Evolutionary conservation across 2,113 vertebrate genomes (phyloP), one percentile per base, ranked within the genome.

Genomic region (Cichladusa arquata): DNA sequence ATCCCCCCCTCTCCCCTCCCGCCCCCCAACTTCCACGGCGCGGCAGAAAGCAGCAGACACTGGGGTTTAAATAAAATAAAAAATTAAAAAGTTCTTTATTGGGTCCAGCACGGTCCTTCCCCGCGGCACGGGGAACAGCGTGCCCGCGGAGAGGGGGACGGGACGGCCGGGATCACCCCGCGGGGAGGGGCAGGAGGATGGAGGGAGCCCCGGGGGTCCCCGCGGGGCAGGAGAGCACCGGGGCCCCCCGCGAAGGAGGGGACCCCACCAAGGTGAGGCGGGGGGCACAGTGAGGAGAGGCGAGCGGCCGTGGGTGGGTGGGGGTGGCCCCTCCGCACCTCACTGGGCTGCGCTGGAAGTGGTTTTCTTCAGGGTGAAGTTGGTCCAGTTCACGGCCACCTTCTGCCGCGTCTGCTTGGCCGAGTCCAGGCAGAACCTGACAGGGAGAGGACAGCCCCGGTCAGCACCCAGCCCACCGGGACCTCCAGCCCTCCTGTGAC

Each of bases 291-390:
- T 94, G 92, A 94, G 96, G 94, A 93, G 90, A 92, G 79, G 79
- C 40, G 34, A 91, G 90, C 48, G 66, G 93, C 94, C 57, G n/a
- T 76, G 78, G 77, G 83, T 48, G 70, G 64, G 84, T 14, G 47
- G 54, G 88, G 86, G 54, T 20, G 5, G 86, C 87, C 70, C 70
- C 95, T 79, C 81, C 50, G 4, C 94, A 98, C 97, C 97, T 99
- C 99, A 99, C 97, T 99, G 99, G 98, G 98, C 99, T 98, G 98
- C 98, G n/a, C 98, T 99, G 62, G 99, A 99, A 98, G 98, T 98
- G 97, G 98, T 98, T 98, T 99, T 99, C 98, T 99, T 99, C 97
- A 99, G 98, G 98, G 98, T 99, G 98, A 99, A 99, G 98, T 99
- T 99, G 98, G 99, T 99, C 99, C 99, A 99, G 97, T 99, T 99